Conservation (phyloP, 2,888 invertebrate genomes). For the Teinopalpus imperialis region DNA sequence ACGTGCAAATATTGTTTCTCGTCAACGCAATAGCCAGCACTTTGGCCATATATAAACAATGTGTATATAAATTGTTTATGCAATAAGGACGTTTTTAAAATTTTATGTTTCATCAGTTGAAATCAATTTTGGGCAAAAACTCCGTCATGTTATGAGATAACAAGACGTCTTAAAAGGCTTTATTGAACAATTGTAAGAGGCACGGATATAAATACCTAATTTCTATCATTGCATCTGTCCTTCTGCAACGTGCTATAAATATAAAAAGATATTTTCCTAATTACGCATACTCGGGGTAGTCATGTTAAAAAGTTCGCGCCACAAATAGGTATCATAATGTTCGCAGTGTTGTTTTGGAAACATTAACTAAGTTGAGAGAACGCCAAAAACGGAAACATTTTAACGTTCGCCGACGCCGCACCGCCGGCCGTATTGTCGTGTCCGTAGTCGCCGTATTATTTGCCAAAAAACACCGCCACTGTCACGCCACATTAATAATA, state of each 20-base stretch:
- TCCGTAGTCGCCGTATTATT: conserved; percentile 50
- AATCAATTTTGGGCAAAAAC: no score
- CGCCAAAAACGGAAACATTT: conserved; percentile 78
- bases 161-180: no score
- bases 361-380: conserved; percentile 78
- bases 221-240: no score
- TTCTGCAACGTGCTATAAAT: conserved; percentile 1
- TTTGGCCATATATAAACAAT: no score
- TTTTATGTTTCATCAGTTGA: no score
- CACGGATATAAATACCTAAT: no score
- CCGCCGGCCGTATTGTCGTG: conserved; percentile 58
- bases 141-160: no score
- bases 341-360: conserved; percentile 69
- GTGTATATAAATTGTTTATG: no score
- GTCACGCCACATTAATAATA: conserved; percentile 38
- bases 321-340: conserved; percentile 43
- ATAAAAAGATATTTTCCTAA: conserved; percentile 18
- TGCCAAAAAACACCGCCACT: conserved; percentile 53
- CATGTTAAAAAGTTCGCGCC: conserved; percentile 32
- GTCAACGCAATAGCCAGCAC: no score
- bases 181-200: no score
- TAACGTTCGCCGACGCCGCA: conserved; percentile 50
- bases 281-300: conserved; percentile 7
- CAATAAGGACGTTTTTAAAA: no score
- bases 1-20: no score